Evolutionary conservation across 2,797 vertebrate species (phyloP).

Genomic region (Anas acuta): DNA sequence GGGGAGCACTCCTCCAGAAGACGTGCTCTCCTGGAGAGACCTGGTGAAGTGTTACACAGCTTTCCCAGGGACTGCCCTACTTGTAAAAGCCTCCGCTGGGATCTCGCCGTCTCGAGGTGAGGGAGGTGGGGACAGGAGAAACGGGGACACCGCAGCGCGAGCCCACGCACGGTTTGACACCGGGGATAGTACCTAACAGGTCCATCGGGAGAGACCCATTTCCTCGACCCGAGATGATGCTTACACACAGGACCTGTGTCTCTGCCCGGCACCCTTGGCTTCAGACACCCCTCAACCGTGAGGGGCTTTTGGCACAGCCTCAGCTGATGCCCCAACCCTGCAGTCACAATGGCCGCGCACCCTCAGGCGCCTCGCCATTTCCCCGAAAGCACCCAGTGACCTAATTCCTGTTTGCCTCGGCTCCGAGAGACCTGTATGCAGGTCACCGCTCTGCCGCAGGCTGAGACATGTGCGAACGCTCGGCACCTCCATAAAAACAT

Average conservation of each 20-base stretch:
- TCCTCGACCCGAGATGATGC: background rate
- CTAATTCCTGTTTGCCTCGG: background rate
- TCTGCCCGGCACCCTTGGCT: fast-evolving
- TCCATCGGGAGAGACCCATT: background rate
- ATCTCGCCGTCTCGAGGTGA: slow-evolving; percentile 32
- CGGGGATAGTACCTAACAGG: background rate
- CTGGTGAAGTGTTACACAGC: slow-evolving; percentile 25
- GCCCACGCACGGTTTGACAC: background rate
- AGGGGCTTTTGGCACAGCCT: background rate
- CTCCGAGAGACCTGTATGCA: background rate
- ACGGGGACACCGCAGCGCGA: background rate
- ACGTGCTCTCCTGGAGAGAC: background rate
- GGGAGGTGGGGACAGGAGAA: background rate
- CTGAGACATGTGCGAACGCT: background rate
- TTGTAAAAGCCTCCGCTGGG: slow-evolving; percentile 27
- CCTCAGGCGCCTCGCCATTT: background rate
- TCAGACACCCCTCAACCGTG: background rate
- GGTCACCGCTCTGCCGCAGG: background rate
- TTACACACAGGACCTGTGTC: background rate
- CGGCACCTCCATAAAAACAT: background rate
- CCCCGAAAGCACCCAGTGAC: background rate
- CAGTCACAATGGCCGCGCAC: background rate
- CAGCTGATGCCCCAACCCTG: background rate
- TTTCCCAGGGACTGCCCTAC: slow-evolving; percentile 47
- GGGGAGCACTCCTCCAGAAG: slow-evolving; percentile 31